Evolutionary conservation across 2,888 invertebrate genomes (phyloP), one percentile per base, ranked within the genome.

Genomic region (Diploptera punctata): DNA sequence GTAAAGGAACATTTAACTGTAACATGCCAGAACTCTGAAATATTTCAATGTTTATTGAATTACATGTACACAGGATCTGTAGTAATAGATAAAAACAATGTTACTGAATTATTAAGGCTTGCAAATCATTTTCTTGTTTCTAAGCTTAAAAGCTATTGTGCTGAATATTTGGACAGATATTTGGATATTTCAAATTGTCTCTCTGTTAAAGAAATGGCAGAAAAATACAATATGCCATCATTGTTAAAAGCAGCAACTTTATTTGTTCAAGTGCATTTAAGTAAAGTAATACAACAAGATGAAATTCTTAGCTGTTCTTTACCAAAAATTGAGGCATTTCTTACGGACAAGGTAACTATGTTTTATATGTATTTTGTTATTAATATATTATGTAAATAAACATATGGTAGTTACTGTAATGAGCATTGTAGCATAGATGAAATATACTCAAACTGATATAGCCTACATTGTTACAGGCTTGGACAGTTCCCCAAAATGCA

Each of bases 21-120:
- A 57, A 86, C 84, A 70, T 87, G 87, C 78, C 82, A 86, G 77
- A 86, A 88, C 79, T 85, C 86, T 72, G 86, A 85, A 73, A 86
- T 87, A 68, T 90, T 90, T 80, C 82, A 83, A 76, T 82, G 84
- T 44, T 83, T 90, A 67, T 80, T 91, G 26, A 87, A 87, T 79
- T 91, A 88, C 79, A 88, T 90, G 85, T 91, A 90, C 80, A 88
- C 89, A 38, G 90, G 90, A 19, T 71, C 72, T 19, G 69, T 88
- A 7, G 85, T 86, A 10, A 87, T 90, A 69, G 86, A 88, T 77
- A 85, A 87, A 77, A 83, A 84, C 33, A 89, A 87, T 79, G 88
- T 90, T 33, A 85, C 86, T 68, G 89, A 90, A 80, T 80, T 90
- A 62, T 81, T 90, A 54, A 83, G 87, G 76, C 81, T 90, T 70